These are phyloP conservation scores for Clarias platycephalus DNA, from an alignment of 2,797 vertebrate genomes.

Conservation along the genomic window DNA sequence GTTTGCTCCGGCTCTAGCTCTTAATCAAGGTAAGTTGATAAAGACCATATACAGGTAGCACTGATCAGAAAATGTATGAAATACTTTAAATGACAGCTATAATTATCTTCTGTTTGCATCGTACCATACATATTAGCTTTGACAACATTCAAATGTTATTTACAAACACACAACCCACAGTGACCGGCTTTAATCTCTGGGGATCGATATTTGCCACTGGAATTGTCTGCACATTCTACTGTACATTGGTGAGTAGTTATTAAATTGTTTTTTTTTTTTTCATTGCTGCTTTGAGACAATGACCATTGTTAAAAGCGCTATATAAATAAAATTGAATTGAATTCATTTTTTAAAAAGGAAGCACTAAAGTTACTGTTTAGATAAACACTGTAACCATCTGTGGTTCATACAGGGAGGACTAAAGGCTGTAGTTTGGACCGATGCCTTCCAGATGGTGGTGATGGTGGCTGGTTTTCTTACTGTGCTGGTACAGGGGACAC, in stretches of 20 bases:
- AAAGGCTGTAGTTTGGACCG: conserved; percentile 86
- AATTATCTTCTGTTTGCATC: background rate
- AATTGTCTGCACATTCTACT: conserved; percentile 82
- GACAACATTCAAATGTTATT: conserved; percentile 63
- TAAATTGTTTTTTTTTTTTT: background rate
- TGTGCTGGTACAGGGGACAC: conserved; percentile 76
- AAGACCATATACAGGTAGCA: background rate
- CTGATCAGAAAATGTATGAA: background rate
- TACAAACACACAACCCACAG: conserved; percentile 57
- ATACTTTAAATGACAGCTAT: background rate
- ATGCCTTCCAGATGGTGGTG: conserved; percentile 85
- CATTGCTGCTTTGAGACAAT: too few species aligned
- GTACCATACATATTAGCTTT: background rate
- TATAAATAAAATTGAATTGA: too few species aligned
- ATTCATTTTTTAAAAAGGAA: background rate
- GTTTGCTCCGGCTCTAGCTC: conserved; percentile 83
- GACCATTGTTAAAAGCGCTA: too few species aligned
- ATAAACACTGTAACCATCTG: conserved; percentile 27
- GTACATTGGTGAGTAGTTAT: conserved; percentile 77
- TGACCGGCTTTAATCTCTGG: conserved; percentile 82
- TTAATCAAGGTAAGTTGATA: conserved; percentile 81
- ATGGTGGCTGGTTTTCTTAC: conserved; percentile 81
- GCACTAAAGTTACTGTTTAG: background rate
- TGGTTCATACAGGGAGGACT: conserved; percentile 72
- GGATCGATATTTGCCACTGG: conserved; percentile 83